Base-by-base conservation (phyloP, 1,140 invertebrate genomes). In the Drosophila willistoni region DNA sequence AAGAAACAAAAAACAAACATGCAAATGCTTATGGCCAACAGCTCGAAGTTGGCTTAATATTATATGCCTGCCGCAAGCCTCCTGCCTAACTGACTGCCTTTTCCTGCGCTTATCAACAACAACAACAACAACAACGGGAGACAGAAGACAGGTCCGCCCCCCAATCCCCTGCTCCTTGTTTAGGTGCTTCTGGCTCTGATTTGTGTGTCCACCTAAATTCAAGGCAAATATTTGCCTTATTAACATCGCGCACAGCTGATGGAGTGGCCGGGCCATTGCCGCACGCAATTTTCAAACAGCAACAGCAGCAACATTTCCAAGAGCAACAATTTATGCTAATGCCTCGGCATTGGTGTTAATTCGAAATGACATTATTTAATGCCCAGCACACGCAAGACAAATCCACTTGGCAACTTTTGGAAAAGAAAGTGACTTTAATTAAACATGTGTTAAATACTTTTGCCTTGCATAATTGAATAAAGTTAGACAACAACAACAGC, bases 291-390 rank as follows among this genome's bases (percentile, higher is more conserved):
- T 83, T 72, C 64, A 9, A 3, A 54, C 10, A 59, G 70, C 44
- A 47, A 19, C 66, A 7, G 3, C 17, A 51, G 14, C 44, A 51
- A 51, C 17, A 51, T 51, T 51, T 51, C 17, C 1, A n/a, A 19
- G 64, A 64, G 71, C 57, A 39, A 55, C 76, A 71, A 76, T 68
- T 82, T 86, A 87, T 87, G 83, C 84, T 87, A 86, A 87, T 86
- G 76, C 51, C 61, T n/a, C 36, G 41, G 54, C 74, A 17, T 39
- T 60, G 77, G 83, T 89, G 83, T 89, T 87, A 87, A 87, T 83
- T 83, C 83, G 65, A 87, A 51, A 87, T 73, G 79, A 83, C 84
- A 87, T 87, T 87, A 87, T 87, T 87, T 87, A 87, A 87, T 89
- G 83, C 83, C 78, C 67, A 74, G 84, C 73, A 83, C 83, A 87